Evolutionary conservation across 2,888 invertebrate genomes (phyloP).

Genomic region (Ctena decussata): DNA sequence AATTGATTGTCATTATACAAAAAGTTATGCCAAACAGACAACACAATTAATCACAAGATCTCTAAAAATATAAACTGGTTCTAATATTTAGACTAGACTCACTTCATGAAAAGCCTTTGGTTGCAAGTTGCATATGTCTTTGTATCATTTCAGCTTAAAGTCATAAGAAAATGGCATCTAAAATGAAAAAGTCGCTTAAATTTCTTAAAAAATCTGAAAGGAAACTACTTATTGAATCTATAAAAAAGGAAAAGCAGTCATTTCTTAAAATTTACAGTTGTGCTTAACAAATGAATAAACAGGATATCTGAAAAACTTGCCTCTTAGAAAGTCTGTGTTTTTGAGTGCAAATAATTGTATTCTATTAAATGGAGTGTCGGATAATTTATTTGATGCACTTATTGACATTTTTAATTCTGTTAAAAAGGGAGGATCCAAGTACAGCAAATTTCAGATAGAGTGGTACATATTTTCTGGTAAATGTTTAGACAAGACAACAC

Average conservation of each 20-base stretch:
- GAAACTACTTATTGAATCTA: neutral
- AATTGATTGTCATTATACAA: too few relatives aligned
- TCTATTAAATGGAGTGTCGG: neutral
- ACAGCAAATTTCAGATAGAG: neutral
- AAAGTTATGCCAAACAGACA: too few relatives aligned
- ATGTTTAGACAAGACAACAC: neutral
- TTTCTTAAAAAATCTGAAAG: neutral
- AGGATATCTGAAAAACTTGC: neutral
- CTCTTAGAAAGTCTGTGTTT: neutral
- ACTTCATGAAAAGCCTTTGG: too few relatives aligned
- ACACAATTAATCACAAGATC: too few relatives aligned
- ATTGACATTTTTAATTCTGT: neutral
- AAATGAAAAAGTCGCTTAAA: neutral
- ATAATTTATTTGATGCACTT: neutral
- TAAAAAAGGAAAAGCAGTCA: neutral
- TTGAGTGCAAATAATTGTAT: neutral
- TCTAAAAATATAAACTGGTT: too few relatives aligned
- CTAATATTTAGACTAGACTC: too few relatives aligned
- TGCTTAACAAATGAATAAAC: neutral
- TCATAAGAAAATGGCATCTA: neutral
- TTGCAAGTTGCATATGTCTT: too few relatives aligned
- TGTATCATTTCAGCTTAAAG: too few relatives aligned
- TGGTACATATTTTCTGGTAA: neutral
- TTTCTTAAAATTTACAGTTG: neutral
- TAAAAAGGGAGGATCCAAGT: neutral